Conservation (phyloP, 2,113 vertebrate species). For the Istiophorus platypterus region DNA sequence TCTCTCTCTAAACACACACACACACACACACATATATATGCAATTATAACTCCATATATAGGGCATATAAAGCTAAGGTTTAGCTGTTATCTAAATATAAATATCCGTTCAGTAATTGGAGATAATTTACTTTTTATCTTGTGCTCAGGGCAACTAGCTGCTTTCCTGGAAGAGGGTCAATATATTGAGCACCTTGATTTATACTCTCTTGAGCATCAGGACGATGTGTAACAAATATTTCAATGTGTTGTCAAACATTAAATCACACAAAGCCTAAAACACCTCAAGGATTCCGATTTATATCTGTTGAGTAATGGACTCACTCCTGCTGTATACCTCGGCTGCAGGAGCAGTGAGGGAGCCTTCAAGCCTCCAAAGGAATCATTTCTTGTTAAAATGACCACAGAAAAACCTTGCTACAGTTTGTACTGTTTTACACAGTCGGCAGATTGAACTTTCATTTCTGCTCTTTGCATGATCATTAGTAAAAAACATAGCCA, state of each 20-base stretch:
- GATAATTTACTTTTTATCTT: background rate
- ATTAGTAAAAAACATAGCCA: background rate
- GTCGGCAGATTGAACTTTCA: slow-evolving; percentile 11
- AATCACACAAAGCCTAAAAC: background rate
- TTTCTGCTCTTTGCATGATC: slow-evolving; percentile 11
- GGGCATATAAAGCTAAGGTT: background rate
- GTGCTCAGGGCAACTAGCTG: background rate
- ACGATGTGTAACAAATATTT: slow-evolving; percentile 28
- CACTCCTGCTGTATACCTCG: too few species aligned
- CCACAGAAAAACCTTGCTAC: background rate
- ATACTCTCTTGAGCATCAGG: slow-evolving; percentile 6
- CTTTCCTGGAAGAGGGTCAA: slow-evolving; percentile 2
- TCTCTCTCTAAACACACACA: too few species aligned
- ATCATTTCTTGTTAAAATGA: background rate
- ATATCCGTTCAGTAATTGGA: background rate
- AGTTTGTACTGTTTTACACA: background rate
- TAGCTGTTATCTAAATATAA: background rate
- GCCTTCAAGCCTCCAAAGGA: background rate
- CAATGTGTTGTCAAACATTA: background rate
- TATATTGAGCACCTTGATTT: slow-evolving; percentile 3
- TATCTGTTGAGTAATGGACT: too few species aligned
- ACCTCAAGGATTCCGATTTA: background rate
- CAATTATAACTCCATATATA: too few species aligned
- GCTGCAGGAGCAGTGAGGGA: too few species aligned
- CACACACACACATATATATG: too few species aligned